Percentiles rank a stretch among this genome's conserved stretches.
phyloP scores from a whole-genome alignment of 2,797 vertebrate genomes.

The Mus minutoides region DNA sequence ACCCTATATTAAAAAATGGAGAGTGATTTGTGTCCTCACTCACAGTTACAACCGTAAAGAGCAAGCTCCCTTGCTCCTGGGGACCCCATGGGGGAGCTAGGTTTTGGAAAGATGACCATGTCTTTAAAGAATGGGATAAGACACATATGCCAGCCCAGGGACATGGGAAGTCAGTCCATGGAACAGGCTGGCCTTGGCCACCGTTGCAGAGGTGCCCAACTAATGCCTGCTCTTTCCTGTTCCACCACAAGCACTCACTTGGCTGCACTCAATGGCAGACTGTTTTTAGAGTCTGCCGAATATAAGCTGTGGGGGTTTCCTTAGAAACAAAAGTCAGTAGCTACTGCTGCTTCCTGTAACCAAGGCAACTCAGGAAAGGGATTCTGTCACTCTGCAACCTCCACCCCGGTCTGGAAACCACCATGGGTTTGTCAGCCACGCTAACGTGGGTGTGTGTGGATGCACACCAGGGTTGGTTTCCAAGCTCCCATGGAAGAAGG shows the following conservation, averaged over 20 bases:
- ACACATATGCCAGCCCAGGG: fast-evolving
- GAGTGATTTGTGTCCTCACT: fast-evolving
- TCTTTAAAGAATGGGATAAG: neutral
- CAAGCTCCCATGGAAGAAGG: fast-evolving
- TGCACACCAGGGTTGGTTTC: neutral
- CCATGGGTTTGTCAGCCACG: fast-evolving
- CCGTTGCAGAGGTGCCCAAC: neutral
- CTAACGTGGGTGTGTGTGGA: fast-evolving
- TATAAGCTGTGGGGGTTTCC: neutral
- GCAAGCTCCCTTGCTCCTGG: neutral
- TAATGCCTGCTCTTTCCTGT: neutral
- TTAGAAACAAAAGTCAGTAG: slow-evolving; percentile 23
- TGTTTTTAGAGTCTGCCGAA: neutral
- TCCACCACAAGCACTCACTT: fast-evolving
- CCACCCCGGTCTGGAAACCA: neutral
- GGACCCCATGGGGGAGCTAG: neutral
- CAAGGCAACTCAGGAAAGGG: neutral
- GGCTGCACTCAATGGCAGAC: neutral
- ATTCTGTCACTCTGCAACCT: neutral
- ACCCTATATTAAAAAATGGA: neutral
- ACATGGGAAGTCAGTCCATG: fast-evolving
- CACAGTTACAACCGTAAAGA: neutral
- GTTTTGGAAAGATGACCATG: neutral
- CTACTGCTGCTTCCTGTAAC: slow-evolving; percentile 1
- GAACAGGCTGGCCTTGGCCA: fast-evolving